Conservation (phyloP, 2,113 vertebrate species). For the Hystrix brachyura region DNA sequence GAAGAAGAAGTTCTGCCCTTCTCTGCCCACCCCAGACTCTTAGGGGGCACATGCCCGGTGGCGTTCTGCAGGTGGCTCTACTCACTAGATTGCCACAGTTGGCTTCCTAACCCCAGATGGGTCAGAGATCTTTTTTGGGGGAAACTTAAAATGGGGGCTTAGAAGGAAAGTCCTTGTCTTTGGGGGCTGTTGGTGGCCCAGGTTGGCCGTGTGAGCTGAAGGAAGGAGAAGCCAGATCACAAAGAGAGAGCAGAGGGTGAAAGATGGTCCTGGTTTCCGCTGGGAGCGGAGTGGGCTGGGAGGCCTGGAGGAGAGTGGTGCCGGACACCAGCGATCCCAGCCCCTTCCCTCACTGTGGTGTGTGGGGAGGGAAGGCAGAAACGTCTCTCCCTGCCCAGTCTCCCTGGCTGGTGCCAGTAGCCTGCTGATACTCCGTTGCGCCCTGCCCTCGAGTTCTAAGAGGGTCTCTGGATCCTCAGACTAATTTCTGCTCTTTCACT, state of each 20-base stretch:
- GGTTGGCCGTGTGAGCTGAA: neutral
- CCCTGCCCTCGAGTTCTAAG: neutral
- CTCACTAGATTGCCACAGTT: neutral
- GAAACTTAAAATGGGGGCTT: neutral
- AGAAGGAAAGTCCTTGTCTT: neutral
- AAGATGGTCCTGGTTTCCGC: neutral
- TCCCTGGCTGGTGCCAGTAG: neutral
- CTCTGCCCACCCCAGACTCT: neutral
- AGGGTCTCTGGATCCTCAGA: neutral
- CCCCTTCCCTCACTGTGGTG: neutral
- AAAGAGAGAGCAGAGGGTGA: neutral
- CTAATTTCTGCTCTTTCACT: constrained; percentile 52
- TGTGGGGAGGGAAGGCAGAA: neutral
- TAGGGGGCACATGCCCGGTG: neutral
- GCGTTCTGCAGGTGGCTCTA: neutral
- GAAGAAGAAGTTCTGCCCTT: neutral
- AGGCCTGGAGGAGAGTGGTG: neutral
- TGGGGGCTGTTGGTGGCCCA: neutral
- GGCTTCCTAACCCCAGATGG: neutral
- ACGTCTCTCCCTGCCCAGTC: neutral
- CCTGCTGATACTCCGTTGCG: fast-evolving
- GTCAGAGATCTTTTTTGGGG: neutral
- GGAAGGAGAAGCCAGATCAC: neutral
- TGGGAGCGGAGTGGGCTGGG: neutral
- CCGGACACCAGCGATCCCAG: too few species aligned